phyloP scores from a whole-genome alignment of 2,888 invertebrate species.

The Cactoblastis cactorum region DNA sequence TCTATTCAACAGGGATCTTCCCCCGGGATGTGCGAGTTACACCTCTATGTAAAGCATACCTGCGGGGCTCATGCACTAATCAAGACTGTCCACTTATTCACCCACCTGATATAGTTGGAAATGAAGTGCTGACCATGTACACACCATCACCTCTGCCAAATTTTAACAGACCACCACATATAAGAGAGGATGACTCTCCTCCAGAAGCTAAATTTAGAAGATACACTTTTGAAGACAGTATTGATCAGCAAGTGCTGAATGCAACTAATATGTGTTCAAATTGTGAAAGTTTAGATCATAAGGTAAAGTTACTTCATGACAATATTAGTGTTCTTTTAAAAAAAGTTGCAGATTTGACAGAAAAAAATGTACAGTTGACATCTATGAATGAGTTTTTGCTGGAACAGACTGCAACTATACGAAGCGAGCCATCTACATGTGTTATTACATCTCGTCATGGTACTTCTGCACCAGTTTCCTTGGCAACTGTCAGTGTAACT shows the following conservation, averaged over 20 bases:
- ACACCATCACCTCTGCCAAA: constrained; percentile 37
- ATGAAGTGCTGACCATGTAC: constrained; percentile 36
- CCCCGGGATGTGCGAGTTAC: constrained; percentile 65
- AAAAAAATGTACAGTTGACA: constrained; percentile 67
- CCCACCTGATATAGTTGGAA: constrained; percentile 43
- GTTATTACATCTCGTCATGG: constrained; percentile 72
- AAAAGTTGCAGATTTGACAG: constrained; percentile 65
- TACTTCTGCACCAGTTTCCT: constrained; percentile 66
- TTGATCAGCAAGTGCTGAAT: constrained; percentile 53
- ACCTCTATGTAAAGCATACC: constrained; percentile 81
- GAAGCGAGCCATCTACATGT: constrained; percentile 60
- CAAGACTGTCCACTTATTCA: constrained; percentile 61
- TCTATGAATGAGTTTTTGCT: constrained; percentile 74
- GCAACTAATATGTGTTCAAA: constrained; percentile 49
- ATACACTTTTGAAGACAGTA: constrained; percentile 52
- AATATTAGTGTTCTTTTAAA: constrained; percentile 71
- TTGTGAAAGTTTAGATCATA: constrained; percentile 64
- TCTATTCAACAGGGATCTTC: constrained; percentile 81
- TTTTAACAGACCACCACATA: constrained; percentile 42
- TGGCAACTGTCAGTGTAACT: constrained; percentile 72
- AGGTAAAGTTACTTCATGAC: constrained; percentile 67
- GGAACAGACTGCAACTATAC: constrained; percentile 62
- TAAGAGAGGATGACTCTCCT: constrained; percentile 61
- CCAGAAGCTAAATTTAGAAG: constrained; percentile 67
- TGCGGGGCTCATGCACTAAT: constrained; percentile 78